Conservation (phyloP, 2,888 invertebrate species). For the Macrosiphum euphorbiae region DNA sequence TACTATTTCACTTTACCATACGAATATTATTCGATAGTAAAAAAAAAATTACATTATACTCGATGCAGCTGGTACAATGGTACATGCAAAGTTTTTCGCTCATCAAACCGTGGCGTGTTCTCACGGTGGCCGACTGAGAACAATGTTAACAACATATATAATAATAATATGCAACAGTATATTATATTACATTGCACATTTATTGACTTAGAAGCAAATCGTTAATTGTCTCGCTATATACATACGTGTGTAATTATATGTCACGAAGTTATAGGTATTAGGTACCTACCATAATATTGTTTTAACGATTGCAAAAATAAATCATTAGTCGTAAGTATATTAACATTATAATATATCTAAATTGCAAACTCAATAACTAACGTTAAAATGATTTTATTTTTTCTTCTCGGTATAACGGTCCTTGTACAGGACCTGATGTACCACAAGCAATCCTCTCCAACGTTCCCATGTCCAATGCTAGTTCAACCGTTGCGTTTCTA, state of each 20-base stretch:
- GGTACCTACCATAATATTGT: background rate
- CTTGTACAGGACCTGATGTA: background rate
- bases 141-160: background rate
- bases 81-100: background rate
- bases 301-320: background rate
- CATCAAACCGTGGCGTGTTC: background rate
- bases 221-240: background rate
- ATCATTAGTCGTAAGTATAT: background rate
- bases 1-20: background rate
- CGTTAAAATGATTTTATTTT: background rate
- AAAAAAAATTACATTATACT: background rate
- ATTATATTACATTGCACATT: background rate
- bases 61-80: background rate
- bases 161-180: background rate
- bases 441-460: background rate
- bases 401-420: background rate
- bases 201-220: conserved; percentile 2
- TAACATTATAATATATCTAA: background rate
- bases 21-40: background rate
- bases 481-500: background rate
- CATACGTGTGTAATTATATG: background rate
- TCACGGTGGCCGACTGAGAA: background rate
- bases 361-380: background rate
- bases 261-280: background rate
- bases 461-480: background rate